phyloP scores from a whole-genome alignment of 2,113 vertebrate species.

The Lophius piscatorius region DNA sequence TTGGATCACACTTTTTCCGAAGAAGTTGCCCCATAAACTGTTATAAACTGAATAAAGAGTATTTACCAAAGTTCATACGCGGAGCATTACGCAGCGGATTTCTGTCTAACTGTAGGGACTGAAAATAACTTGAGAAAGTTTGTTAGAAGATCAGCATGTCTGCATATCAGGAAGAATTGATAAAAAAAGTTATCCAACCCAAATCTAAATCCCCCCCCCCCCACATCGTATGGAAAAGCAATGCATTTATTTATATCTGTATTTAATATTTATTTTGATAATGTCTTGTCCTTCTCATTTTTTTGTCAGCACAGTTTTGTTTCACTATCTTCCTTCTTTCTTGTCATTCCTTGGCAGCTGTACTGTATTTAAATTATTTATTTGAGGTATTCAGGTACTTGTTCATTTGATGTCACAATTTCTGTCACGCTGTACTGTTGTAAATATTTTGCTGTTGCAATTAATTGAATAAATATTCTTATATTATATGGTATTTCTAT shows the following conservation, averaged over 20 bases:
- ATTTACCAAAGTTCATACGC: slow-evolving; percentile 39
- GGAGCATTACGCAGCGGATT: slow-evolving; percentile 10
- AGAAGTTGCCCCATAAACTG: slow-evolving; percentile 31
- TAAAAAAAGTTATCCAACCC: slow-evolving; percentile 16
- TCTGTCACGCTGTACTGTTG: slow-evolving; percentile 75
- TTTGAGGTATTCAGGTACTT: slow-evolving; percentile 72
- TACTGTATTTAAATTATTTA: slow-evolving; percentile 84
- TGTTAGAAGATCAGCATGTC: slow-evolving; percentile 9
- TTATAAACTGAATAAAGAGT: slow-evolving; percentile 19
- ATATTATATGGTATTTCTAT: slow-evolving; percentile 79
- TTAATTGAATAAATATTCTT: slow-evolving; percentile 86
- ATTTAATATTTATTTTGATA: slow-evolving; percentile 88
- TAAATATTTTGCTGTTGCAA: slow-evolving; percentile 84
- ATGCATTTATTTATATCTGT: slow-evolving; percentile 83
- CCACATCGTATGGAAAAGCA: slow-evolving; percentile 60
- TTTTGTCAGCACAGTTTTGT: slow-evolving; percentile 69
- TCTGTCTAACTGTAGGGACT: slow-evolving; percentile 5
- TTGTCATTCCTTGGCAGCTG: slow-evolving; percentile 67
- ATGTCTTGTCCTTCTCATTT: slow-evolving; percentile 59
- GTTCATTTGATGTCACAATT: slow-evolving; percentile 64
- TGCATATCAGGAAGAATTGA: slow-evolving; percentile 5
- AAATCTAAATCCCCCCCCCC: slow-evolving; percentile 51
- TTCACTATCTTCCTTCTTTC: slow-evolving; percentile 61
- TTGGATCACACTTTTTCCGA: slow-evolving; percentile 43
- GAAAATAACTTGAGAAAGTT: slow-evolving; percentile 16